Percentiles rank a stretch among this genome's conserved stretches.
phyloP scores from a whole-genome alignment of 2,113 vertebrate genomes.

The Ivindomyrus marchei region DNA sequence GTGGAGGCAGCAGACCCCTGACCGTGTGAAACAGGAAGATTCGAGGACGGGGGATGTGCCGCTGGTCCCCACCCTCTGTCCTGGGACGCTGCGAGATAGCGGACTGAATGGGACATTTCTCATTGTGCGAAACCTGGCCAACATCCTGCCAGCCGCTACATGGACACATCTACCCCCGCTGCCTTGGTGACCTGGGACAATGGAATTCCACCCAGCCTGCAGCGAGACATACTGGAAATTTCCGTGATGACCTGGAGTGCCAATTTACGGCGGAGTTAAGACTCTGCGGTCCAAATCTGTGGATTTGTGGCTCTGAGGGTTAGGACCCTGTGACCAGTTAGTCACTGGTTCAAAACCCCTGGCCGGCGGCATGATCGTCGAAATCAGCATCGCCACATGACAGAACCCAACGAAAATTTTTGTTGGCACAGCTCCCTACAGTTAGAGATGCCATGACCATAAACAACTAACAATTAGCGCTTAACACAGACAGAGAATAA shows the following conservation, averaged over 20 bases:
- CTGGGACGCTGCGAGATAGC: slow-evolving; percentile 34
- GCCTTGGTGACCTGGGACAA: background rate
- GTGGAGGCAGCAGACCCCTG: slow-evolving; percentile 29
- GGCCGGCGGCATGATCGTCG: background rate
- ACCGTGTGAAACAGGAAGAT: slow-evolving; percentile 37
- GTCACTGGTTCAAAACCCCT: background rate
- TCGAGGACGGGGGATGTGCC: background rate
- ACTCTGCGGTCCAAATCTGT: background rate
- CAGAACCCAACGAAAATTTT: background rate
- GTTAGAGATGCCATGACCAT: background rate
- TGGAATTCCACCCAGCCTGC: background rate
- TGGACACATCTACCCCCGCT: background rate
- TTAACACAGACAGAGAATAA: background rate
- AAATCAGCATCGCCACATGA: background rate
- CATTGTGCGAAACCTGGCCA: slow-evolving; percentile 24
- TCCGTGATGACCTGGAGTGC: background rate
- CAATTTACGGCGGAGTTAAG: background rate
- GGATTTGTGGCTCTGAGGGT: background rate
- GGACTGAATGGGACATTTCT: slow-evolving; percentile 22
- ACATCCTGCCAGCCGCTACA: background rate
- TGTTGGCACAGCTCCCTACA: background rate
- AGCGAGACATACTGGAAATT: background rate
- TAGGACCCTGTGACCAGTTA: background rate
- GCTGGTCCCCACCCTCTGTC: slow-evolving; percentile 31
- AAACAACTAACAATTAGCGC: background rate